Percentiles rank a stretch among this genome's conserved stretches.
Conservation (phyloP, 1,140 invertebrate genomes). For the Papilio dardanus region DNA sequence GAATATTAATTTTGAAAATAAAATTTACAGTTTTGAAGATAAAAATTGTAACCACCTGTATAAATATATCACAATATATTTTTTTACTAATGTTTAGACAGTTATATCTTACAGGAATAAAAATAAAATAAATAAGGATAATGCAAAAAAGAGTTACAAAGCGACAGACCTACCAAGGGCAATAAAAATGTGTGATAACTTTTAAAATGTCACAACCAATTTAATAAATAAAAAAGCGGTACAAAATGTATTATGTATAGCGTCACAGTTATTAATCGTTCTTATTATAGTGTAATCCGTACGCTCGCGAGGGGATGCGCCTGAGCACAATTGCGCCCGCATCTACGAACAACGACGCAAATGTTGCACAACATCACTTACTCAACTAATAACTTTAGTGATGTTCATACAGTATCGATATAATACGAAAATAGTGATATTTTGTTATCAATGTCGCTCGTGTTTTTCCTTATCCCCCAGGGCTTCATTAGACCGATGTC, state of each 20-base stretch:
- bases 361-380: constrained; percentile 75
- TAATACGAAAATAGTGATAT: neutral
- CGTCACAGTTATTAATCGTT: constrained; percentile 65
- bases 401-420: constrained; percentile 47
- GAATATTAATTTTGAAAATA: no score
- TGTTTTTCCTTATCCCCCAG: neutral
- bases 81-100: no score
- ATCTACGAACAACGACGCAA: constrained; percentile 62
- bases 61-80: no score
- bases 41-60: no score
- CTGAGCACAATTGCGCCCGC: constrained; percentile 52
- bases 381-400: constrained; percentile 58
- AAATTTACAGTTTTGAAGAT: no score
- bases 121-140: neutral
- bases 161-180: neutral
- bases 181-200: neutral
- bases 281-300: constrained; percentile 70
- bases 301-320: constrained; percentile 54
- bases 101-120: no score
- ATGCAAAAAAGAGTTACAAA: neutral
- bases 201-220: constrained; percentile 10
- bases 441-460: neutral
- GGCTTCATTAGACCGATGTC: no score
- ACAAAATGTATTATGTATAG: constrained; percentile 51
- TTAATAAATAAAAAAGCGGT: constrained; percentile 38